Base-by-base conservation (phyloP, 1,140 invertebrate genomes). In the Orchestia grillus region DNA sequence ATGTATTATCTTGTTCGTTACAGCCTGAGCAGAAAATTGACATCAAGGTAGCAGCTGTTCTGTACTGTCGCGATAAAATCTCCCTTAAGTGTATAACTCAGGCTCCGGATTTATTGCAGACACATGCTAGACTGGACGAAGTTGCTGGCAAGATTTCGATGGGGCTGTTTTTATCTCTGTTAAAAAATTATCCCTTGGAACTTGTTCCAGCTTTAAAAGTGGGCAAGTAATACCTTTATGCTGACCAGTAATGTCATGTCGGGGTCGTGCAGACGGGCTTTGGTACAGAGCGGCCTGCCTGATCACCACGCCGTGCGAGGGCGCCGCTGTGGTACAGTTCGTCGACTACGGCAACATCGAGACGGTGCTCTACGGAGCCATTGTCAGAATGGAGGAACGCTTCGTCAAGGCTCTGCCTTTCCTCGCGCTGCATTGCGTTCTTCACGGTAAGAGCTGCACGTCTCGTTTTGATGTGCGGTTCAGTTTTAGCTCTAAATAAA, bases 201-300 rank as follows among this genome's bases (percentile, higher is more conserved):
- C n/a, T n/a, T n/a, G n/a, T n/a, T n/a, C n/a, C n/a, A n/a, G n/a
- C n/a, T n/a, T n/a, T n/a, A n/a, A n/a, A n/a, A n/a, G n/a, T n/a
- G n/a, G n/a, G n/a, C n/a, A n/a, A n/a, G n/a, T n/a, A n/a, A n/a
- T n/a, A n/a, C n/a, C n/a, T n/a, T n/a, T n/a, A n/a, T 77, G 36
- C 36, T 77, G 62, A 77, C 62, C 11, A 36, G 62, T 77, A 23
- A 77, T 53, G 16, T 94, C 16, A 11, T 94, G 16, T 40, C 0
- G 11, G 19, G 44, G 8, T 94, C 40, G 11, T 40, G 36, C 92
- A 94, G 92, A 94, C 92, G 92, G 92, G 19, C 43, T 94, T n/a
- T 94, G 92, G 92, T 94, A 94, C 44, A 42, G 92, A 40, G 92
- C 92, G 40, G 92, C 92, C 43, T 94, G 92, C 44, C 92, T 94